Evolutionary conservation across 1,140 invertebrate genomes (phyloP).

Genomic region (Drosophila aff.): DNA sequence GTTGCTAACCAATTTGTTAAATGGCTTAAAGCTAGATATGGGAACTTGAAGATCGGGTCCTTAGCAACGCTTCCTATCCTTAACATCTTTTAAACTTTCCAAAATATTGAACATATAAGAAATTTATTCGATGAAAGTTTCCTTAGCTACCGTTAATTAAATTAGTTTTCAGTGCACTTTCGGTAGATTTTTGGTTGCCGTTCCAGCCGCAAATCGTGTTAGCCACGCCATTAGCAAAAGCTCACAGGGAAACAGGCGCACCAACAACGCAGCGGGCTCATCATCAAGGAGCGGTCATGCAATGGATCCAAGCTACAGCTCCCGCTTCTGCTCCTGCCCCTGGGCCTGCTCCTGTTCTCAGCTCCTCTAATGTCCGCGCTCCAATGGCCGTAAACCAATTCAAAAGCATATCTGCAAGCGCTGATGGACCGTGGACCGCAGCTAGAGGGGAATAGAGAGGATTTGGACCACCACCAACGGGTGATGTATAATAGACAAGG

Average conservation of each 20-base stretch:
- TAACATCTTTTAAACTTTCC: too few relatives aligned
- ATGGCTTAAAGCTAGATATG: background rate
- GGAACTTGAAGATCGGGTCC: background rate
- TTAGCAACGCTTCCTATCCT: background rate
- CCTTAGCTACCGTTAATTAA: background rate
- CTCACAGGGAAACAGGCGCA: slow-evolving; percentile 52
- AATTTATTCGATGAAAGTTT: background rate
- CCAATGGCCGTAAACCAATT: slow-evolving; percentile 79
- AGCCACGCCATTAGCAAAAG: slow-evolving; percentile 82
- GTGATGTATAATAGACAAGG: slow-evolving; percentile 46
- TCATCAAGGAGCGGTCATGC: slow-evolving; percentile 28
- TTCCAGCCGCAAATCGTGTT: slow-evolving; percentile 73
- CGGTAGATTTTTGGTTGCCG: slow-evolving; percentile 15
- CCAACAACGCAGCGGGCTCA: slow-evolving; percentile 35
- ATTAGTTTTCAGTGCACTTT: slow-evolving; percentile 5
- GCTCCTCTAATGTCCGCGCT: slow-evolving; percentile 64
- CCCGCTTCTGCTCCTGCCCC: background rate
- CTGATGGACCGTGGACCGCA: slow-evolving; percentile 68
- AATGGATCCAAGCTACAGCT: slow-evolving; percentile 16
- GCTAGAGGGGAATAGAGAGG: slow-evolving; percentile 1
- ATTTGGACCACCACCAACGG: slow-evolving; percentile 5
- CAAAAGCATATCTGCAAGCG: slow-evolving; percentile 81
- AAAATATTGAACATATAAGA: background rate
- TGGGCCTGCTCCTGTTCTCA: background rate
- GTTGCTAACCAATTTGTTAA: fast-evolving